Evolutionary conservation across 1,140 invertebrate genomes (phyloP).

Genomic region (Drosophila murphyi): DNA sequence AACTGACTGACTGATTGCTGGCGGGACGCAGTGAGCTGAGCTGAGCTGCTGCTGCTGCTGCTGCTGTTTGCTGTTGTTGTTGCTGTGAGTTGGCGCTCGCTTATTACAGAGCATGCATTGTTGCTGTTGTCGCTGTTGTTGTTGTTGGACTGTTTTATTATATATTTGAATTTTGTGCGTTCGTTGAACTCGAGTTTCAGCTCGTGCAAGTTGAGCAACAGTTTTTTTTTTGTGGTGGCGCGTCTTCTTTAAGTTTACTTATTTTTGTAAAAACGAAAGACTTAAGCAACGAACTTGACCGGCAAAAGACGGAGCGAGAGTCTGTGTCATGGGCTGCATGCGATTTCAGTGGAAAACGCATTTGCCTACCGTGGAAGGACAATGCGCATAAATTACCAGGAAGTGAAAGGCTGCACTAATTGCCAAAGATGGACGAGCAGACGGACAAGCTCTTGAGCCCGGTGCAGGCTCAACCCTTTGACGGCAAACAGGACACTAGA

Average conservation of each 20-base stretch:
- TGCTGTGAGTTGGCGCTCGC: slow-evolving; percentile 50
- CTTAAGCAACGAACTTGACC: slow-evolving; percentile 71
- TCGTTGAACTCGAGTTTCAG: slow-evolving; percentile 63
- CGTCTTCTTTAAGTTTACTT: slow-evolving; percentile 32
- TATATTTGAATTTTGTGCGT: slow-evolving; percentile 65
- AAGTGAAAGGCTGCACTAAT: slow-evolving; percentile 60
- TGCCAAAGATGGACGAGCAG: background rate
- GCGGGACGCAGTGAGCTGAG: slow-evolving; percentile 11
- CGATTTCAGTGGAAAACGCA: slow-evolving; percentile 53
- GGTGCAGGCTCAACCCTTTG: slow-evolving; percentile 58
- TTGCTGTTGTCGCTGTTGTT: slow-evolving; percentile 43
- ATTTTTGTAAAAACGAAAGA: slow-evolving; percentile 58
- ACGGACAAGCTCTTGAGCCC: background rate
- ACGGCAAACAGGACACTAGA: slow-evolving; percentile 27
- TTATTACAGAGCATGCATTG: slow-evolving; percentile 64
- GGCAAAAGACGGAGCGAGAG: background rate
- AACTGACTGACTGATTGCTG: slow-evolving; percentile 63
- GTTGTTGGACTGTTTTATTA: slow-evolving; percentile 53
- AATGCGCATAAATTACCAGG: slow-evolving; percentile 29
- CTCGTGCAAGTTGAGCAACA: slow-evolving; percentile 63
- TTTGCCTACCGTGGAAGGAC: slow-evolving; percentile 76
- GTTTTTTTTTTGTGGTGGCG: slow-evolving; percentile 23
- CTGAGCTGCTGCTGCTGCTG: background rate
- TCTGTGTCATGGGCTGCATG: slow-evolving; percentile 21
- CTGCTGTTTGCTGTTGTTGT: background rate